Evolutionary conservation across 2,797 vertebrate genomes (phyloP).

Genomic region (Moxostoma hubbsi): DNA sequence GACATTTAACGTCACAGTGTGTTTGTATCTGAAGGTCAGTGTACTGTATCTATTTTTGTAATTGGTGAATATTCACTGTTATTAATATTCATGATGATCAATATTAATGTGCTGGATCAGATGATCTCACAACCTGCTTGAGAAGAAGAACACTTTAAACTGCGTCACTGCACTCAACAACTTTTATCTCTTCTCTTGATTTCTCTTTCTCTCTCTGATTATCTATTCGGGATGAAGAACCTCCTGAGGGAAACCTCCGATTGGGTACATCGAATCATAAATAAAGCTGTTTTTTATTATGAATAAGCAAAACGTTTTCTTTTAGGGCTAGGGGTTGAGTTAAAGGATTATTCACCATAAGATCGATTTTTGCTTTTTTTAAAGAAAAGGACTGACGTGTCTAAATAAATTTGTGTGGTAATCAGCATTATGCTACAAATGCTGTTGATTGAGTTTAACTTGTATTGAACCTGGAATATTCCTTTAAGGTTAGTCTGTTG

Average conservation of each 20-base stretch:
- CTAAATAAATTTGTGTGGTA: no score
- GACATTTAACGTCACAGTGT: slow-evolving; percentile 27
- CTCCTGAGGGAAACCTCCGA: background rate
- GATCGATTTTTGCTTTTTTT: no score
- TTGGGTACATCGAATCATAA: no score
- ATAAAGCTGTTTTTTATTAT: no score
- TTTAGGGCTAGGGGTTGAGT: no score
- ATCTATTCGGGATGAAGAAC: background rate
- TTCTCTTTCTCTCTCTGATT: background rate
- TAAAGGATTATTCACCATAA: no score
- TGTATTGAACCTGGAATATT: no score
- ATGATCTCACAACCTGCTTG: slow-evolving; percentile 50
- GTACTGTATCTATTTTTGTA: slow-evolving; percentile 17
- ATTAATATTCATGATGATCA: slow-evolving; percentile 47
- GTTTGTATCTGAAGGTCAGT: background rate
- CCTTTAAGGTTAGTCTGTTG: no score
- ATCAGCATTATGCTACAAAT: background rate
- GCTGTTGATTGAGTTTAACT: no score
- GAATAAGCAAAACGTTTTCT: no score
- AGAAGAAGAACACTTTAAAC: slow-evolving; percentile 39
- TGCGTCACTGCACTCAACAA: slow-evolving; percentile 3
- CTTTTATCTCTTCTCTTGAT: slow-evolving; percentile 8
- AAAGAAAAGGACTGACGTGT: no score
- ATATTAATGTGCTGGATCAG: slow-evolving; percentile 49
- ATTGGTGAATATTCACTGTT: slow-evolving; percentile 54